Percentiles rank a stretch among this genome's conserved stretches.
phyloP scores from a whole-genome alignment of 2,888 invertebrate species.

The Drosophila subsilvestris region DNA sequence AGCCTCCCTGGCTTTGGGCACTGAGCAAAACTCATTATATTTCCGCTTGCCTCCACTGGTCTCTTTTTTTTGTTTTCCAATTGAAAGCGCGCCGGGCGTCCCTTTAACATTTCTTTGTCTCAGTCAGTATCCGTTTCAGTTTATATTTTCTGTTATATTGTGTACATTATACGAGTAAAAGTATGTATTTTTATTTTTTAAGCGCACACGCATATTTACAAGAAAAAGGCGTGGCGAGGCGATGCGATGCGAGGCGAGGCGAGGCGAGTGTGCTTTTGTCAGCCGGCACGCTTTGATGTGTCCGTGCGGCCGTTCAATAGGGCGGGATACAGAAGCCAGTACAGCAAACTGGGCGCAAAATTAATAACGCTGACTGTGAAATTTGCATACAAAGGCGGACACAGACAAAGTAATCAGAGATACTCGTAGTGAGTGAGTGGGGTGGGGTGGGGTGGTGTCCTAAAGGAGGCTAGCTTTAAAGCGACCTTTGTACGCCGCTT shows the following conservation, averaged over 20 bases:
- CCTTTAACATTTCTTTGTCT: conserved; percentile 39
- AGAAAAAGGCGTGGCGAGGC: too few species aligned
- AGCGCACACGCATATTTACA: conserved; percentile 46
- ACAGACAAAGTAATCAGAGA: conserved; percentile 26
- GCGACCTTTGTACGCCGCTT: conserved; percentile 15
- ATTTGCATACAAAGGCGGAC: conserved; percentile 43
- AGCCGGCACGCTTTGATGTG: conserved; percentile 59
- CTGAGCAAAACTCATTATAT: conserved; percentile 75
- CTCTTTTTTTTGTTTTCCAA: conserved; percentile 54
- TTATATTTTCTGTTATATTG: conserved; percentile 1
- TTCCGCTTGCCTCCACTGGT: conserved; percentile 37
- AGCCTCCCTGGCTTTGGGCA: conserved; percentile 60
- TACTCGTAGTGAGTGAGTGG: neutral
- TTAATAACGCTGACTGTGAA: conserved; percentile 48
- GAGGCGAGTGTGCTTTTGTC: conserved; percentile 49
- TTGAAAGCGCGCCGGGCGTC: conserved; percentile 57
- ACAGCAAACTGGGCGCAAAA: conserved; percentile 41
- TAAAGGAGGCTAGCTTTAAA: conserved; percentile 12
- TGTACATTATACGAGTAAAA: neutral
- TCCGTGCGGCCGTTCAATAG: conserved; percentile 58
- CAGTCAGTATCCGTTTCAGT: conserved; percentile 39
- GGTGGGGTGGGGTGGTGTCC: neutral
- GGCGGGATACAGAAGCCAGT: conserved; percentile 21
- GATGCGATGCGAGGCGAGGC: too few species aligned
- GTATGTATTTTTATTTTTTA: conserved; percentile 33